Evolutionary conservation across 2,797 vertebrate species (phyloP).

Genomic region (Argentina silus): DNA sequence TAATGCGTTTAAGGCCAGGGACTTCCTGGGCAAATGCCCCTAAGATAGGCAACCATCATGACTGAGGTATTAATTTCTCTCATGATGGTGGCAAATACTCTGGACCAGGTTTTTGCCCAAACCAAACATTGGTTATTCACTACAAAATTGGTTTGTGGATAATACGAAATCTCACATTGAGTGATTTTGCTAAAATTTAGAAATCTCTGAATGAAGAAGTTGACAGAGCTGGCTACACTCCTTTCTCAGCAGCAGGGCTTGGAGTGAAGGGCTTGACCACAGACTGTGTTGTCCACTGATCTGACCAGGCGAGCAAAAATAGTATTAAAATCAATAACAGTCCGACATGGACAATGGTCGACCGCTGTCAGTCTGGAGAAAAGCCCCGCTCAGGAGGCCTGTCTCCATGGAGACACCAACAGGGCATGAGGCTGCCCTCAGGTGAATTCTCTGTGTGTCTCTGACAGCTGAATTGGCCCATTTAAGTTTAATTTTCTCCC

Average conservation of each 20-base stretch:
- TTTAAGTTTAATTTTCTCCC: constrained; percentile 72
- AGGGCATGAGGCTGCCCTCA: constrained; percentile 63
- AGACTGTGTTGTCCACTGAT: constrained; percentile 31
- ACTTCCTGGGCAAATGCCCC: constrained; percentile 44
- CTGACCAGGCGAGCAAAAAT: constrained; percentile 34
- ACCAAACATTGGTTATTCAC: constrained; percentile 12
- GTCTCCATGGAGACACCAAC: constrained; percentile 76
- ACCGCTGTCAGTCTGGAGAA: constrained; percentile 54
- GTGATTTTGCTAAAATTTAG: too few relatives aligned
- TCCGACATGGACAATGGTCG: constrained; percentile 32
- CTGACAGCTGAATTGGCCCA: constrained; percentile 64
- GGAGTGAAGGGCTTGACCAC: constrained; percentile 28
- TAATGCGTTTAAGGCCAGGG: constrained; percentile 53
- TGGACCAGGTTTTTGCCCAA: background rate
- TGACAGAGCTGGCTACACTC: background rate
- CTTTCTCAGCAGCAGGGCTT: background rate
- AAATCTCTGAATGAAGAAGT: too few relatives aligned
- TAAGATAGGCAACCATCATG: constrained; percentile 30
- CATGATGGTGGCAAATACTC: background rate
- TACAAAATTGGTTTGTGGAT: background rate
- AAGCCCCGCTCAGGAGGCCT: constrained; percentile 57
- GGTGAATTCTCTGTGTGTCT: constrained; percentile 70
- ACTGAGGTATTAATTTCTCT: constrained; percentile 33
- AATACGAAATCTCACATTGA: background rate
- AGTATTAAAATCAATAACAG: constrained; percentile 60